Percentiles rank a stretch among this genome's conserved stretches.
These are phyloP conservation scores for Pinna nobilis DNA, from an alignment of 1,140 invertebrate genomes.

Conservation along the genomic window DNA sequence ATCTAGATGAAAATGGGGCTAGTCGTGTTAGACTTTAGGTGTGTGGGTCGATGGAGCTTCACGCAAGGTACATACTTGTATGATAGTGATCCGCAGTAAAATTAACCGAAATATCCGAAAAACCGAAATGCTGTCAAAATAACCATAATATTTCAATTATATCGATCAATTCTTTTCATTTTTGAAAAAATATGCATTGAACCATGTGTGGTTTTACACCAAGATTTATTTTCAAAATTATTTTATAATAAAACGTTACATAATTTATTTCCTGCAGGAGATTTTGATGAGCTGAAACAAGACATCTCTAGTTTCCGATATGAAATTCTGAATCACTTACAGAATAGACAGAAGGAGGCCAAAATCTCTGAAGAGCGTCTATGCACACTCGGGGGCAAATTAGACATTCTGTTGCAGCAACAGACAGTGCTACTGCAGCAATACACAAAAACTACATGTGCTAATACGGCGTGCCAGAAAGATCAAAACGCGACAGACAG, in stretches of 20 bases:
- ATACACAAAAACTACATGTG: background rate
- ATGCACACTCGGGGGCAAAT: conserved; percentile 36
- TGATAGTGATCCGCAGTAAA: too few species aligned
- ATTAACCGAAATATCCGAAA: background rate
- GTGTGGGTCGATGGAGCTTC: too few species aligned
- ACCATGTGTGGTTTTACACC: too few species aligned
- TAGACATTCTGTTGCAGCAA: conserved; percentile 43
- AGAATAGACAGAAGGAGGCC: conserved; percentile 41
- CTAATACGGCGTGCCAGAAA: background rate
- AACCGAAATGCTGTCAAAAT: background rate
- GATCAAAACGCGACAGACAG: background rate
- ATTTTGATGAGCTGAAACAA: conserved; percentile 64
- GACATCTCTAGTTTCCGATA: conserved; percentile 65
- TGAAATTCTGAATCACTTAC: conserved; percentile 61
- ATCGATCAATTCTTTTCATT: background rate
- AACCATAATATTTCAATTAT: background rate
- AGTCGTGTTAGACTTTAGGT: too few species aligned
- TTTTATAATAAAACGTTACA: too few species aligned
- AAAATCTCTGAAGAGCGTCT: conserved; percentile 36
- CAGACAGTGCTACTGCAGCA: conserved; percentile 36
- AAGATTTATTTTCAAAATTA: too few species aligned
- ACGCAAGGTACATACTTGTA: too few species aligned
- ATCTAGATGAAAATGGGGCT: too few species aligned
- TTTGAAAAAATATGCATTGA: background rate
- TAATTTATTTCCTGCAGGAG: conserved; percentile 42